Base-by-base conservation (phyloP, 2,797 vertebrate species). In the Ateles fusciceps region DNA sequence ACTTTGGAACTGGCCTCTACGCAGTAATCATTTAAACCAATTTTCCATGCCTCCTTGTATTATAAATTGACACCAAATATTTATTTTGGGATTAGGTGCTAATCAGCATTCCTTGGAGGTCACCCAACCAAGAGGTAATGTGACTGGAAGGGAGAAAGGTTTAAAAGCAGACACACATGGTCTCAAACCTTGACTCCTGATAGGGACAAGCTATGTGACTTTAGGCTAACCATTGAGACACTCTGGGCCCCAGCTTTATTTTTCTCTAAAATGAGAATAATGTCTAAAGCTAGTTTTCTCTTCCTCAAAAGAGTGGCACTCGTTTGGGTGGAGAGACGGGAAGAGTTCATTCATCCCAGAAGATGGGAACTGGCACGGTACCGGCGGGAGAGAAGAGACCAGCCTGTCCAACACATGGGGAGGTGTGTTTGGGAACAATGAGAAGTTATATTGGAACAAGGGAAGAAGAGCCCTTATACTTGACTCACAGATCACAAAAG, bases 31-130 rank as follows among this genome's bases (percentile, higher is more conserved):
- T 55, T 95, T 72, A 80, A 91, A 94, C 24, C 5, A 9, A 46
- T 88, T 96, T 87, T 59, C 50, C 71, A 33, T 22, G 42, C 95
- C 33, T n/a, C 42, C 26, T 42, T 61, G 21, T 28, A 15, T 83
- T 81, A 59, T 19, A 94, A 46, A 42, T 72, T 33, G 72, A 91
- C 42, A 57, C n/a, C 86, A 93, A 93, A 87, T 97, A 94, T 86
- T 96, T 96, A 91, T 78, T 89, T 88, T 57, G 71, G 46, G 75
- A 78, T 94, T 94, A 50, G 33, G 1, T 48, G 24, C 48, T 89
- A 42, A 79, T 91, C 28, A n/a, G 30, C 74, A 80, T 75, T 87
- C 68, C 78, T 95, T 75, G 46, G 85, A 95, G 76, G 76, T 71
- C 68, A 93, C 33, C 10, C 55, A 86, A 19, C 46, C 55, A 78